Evolutionary conservation across 53 echinoderm and acorn worm species (phyloP).

Genomic region (Luidia sarsii): DNA sequence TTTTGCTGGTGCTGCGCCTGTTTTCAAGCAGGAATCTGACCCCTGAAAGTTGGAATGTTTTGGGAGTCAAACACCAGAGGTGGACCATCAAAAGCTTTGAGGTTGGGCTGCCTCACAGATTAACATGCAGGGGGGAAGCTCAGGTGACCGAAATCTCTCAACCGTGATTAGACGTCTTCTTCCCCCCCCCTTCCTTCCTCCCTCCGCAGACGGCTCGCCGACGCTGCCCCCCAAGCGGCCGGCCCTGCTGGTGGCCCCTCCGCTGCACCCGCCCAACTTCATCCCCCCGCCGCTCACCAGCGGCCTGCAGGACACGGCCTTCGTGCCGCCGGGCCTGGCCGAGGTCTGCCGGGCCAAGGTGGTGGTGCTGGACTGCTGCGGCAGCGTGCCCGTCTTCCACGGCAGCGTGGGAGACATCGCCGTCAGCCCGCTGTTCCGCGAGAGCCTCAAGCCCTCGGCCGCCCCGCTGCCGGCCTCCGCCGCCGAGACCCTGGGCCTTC

Average conservation of each 20-base stretch:
- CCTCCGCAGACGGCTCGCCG: conserved; percentile 38
- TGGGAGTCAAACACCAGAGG: no score
- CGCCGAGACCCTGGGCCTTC: conserved; percentile 69
- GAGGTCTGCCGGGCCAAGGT: conserved; percentile 73
- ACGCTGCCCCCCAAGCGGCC: conserved; percentile 72
- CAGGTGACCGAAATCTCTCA: no score
- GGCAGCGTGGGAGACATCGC: conserved; percentile 84
- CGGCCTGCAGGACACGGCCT: conserved; percentile 82
- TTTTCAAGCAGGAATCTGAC: no score
- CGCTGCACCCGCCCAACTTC: conserved; percentile 83
- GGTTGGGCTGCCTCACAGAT: no score
- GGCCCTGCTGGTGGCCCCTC: conserved; percentile 57
- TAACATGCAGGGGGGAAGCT: no score
- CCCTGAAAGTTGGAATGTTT: no score
- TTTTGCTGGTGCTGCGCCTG: no score
- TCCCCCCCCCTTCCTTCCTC: not conserved
- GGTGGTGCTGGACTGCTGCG: conserved; percentile 84
- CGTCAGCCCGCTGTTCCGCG: conserved; percentile 82
- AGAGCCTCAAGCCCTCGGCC: conserved; percentile 75
- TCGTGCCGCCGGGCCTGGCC: conserved; percentile 85
- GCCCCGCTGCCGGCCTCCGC: conserved; percentile 72
- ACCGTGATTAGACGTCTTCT: no score
- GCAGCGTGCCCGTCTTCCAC: conserved; percentile 83
- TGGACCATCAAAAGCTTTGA: no score
- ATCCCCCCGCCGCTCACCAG: conserved; percentile 79